A percentile compares a stretch with the other conserved stretches of the same genome.
Conservation (phyloP, 1,140 invertebrate genomes). For the Aethina tumida region DNA sequence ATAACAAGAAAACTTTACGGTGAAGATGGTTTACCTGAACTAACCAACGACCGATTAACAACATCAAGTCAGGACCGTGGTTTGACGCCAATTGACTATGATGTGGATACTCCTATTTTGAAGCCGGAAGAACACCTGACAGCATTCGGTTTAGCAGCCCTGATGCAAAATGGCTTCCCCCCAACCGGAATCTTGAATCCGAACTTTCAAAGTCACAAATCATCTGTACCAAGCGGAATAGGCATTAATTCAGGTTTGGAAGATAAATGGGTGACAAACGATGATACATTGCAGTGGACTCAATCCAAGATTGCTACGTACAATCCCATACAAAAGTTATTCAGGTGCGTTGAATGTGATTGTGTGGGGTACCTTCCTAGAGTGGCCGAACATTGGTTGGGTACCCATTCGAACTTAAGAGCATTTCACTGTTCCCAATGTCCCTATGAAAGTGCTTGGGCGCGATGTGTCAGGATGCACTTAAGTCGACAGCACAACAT, state of each 20-base stretch:
- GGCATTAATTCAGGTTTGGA: constrained; percentile 40
- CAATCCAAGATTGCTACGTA: constrained; percentile 61
- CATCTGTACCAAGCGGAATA: constrained; percentile 28
- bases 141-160: constrained; percentile 56
- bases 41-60: constrained; percentile 37
- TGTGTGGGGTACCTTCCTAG: constrained; percentile 67
- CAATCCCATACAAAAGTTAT: constrained; percentile 60
- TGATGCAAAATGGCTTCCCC: constrained; percentile 63
- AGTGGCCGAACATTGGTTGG: constrained; percentile 75
- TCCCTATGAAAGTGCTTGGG: constrained; percentile 65
- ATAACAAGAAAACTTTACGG: constrained; percentile 84
- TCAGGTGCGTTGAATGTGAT: constrained; percentile 67
- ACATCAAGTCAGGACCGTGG: constrained; percentile 33
- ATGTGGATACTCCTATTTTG: constrained; percentile 39
- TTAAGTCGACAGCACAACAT: constrained; percentile 57
- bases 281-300: constrained; percentile 57
- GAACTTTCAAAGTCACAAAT: constrained; percentile 40
- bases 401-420: constrained; percentile 64
- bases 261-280: constrained; percentile 58
- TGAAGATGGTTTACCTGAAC: constrained; percentile 57
- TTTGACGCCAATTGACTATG: constrained; percentile 36
- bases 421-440: constrained; percentile 64
- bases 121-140: constrained; percentile 56
- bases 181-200: constrained; percentile 46
- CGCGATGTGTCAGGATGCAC: constrained; percentile 62